Percentiles rank a stretch among this genome's conserved stretches.
Evolutionary conservation across 92 coral and sea anemone species (phyloP).

Genomic region (Parazoanthus swiftii): DNA sequence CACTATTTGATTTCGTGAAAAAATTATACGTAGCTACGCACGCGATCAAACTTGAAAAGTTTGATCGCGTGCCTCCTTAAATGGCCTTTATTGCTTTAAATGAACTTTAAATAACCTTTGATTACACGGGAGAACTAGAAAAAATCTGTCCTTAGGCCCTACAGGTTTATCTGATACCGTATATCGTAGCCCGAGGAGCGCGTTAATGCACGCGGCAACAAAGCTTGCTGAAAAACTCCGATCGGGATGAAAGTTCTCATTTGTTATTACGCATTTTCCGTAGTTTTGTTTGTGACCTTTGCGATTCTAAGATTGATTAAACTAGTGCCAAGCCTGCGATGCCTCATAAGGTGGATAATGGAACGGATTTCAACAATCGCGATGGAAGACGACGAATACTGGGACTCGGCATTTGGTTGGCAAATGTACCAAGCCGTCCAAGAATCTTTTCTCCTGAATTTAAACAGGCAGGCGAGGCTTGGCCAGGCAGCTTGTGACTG

Average conservation of each 20-base stretch:
- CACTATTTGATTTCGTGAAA: too few relatives aligned
- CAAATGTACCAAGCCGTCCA: neutral
- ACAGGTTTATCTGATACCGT: too few relatives aligned
- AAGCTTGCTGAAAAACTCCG: neutral
- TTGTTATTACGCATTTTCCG: neutral
- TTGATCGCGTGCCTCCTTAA: too few relatives aligned
- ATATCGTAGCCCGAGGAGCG: too few relatives aligned
- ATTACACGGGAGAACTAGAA: too few relatives aligned
- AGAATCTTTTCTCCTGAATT: neutral
- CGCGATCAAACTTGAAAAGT: too few relatives aligned
- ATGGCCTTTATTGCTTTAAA: too few relatives aligned
- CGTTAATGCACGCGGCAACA: too few relatives aligned
- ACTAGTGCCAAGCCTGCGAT: neutral
- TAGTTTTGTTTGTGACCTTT: neutral
- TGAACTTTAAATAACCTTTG: too few relatives aligned
- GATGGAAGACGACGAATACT: neutral
- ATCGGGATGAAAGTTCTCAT: neutral
- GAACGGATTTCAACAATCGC: conserved; percentile 9
- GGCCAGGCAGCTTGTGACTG: conserved; percentile 21
- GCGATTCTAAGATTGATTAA: neutral
- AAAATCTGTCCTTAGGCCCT: too few relatives aligned
- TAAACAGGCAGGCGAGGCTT: neutral
- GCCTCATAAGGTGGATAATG: conserved; percentile 5
- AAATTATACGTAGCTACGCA: too few relatives aligned
- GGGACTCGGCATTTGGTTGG: conserved; percentile 7